phyloP scores from a whole-genome alignment of 1,140 invertebrate species.

The Pachyrhynchus sulphureomaculatus region DNA sequence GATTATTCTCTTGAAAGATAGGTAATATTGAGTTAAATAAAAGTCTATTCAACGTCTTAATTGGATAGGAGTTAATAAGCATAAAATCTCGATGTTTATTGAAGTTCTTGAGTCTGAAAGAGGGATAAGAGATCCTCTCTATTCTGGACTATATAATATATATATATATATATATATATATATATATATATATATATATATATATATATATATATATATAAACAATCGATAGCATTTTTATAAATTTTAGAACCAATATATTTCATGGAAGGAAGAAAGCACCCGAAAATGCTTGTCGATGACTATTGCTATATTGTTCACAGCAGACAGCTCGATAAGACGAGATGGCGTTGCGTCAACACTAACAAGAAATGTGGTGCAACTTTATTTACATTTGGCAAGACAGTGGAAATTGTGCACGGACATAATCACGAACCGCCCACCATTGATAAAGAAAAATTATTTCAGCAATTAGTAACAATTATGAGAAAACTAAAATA shows the following conservation, averaged over 20 bases:
- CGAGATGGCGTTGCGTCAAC: slow-evolving; percentile 37
- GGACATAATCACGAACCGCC: slow-evolving; percentile 34
- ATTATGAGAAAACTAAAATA: slow-evolving; percentile 11
- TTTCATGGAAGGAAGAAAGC: slow-evolving; percentile 28
- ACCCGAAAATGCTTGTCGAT: slow-evolving; percentile 36
- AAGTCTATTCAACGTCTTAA: no score
- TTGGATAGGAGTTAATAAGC: no score
- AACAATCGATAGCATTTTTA: no score
- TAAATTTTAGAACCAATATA: slow-evolving; percentile 34
- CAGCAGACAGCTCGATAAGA: slow-evolving; percentile 22
- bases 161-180: no score
- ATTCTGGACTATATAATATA: no score
- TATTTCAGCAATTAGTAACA: slow-evolving; percentile 10
- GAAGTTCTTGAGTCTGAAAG: no score
- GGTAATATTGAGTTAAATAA: no score
- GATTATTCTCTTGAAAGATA: no score
- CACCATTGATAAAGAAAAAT: slow-evolving; percentile 1
- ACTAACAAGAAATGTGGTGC: slow-evolving; percentile 36
- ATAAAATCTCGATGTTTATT: no score
- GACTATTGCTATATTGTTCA: slow-evolving; percentile 29
- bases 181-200: no score
- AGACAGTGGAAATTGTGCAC: slow-evolving; percentile 28
- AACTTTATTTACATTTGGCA: slow-evolving; percentile 31
- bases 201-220: no score
- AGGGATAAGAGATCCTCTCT: no score